Evolutionary conservation across 2,888 invertebrate species (phyloP), one percentile per base, ranked within the genome.

Genomic region (Cerastoderma edule): DNA sequence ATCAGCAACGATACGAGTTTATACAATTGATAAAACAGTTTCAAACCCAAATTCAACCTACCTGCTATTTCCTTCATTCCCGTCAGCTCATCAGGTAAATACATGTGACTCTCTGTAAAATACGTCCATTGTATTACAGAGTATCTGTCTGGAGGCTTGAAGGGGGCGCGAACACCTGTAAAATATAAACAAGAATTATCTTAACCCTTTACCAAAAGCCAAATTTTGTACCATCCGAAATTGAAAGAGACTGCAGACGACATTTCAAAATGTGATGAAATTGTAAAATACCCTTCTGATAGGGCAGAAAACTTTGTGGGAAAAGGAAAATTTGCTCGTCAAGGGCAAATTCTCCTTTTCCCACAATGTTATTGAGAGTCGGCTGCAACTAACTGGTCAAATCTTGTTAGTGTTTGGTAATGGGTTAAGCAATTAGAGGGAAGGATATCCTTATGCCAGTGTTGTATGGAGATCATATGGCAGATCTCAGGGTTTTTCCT

Each of bases 51-150:
- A n/a, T n/a, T n/a, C n/a, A n/a, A n/a, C 27, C 54, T 35, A 67
- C 92, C 91, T 69, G 94, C 93, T 50, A 97, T 94, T 69, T 94
- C 93, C 68, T 94, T 94, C 1, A 96, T 93, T 80, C 95, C 96
- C 82, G 95, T 95, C 88, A 96, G 96, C 89, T 97, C 97, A 92
- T 96, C 96, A 30, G 96, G 95, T 92, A 96, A 95, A 92, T 96
- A 96, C 48, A 96, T 95, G 92, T 98, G 96, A 24, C 96, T 96
- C 78, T 94, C 94, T 90, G 98, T 98, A 92, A 99, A 96, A 90
- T 96, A 95, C 68, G 96, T 95, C 96, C 98, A 98, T 54, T 95
- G 95, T 63, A 97, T 94, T 80, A 98, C 95, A 93, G 98, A 97
- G 93, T 96, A 96, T 86, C 97, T 94, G 67, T 95, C 95, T 19